Evolutionary conservation across 2,797 vertebrate species (phyloP), one percentile per base, ranked within the genome.

Genomic region (Heterohyrax brucei): DNA sequence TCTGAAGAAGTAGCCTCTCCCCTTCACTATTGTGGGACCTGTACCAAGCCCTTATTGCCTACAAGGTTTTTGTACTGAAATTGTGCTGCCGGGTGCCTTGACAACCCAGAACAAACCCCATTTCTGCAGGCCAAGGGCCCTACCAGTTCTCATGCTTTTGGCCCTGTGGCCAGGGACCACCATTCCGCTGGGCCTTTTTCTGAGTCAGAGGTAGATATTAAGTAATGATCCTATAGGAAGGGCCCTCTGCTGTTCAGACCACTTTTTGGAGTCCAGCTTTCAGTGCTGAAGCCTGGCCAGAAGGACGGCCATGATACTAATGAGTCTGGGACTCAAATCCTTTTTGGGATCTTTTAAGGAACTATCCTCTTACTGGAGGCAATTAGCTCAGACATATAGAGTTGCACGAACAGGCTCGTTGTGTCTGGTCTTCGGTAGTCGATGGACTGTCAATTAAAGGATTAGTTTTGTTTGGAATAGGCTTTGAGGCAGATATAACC

Each of bases 401-500:
- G 59, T 33, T 83, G 39, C 62, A 0, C 1, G 16, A 56, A 73
- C 8, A 68, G 83, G 82, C 91, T 46, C n/a, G 68, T 73, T 64
- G 19, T 0, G 21, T 24, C 13, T 53, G 0, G 46, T 88, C 75
- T 70, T 86, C 59, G 46, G 75, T 24, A 64, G 48, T 12, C 77
- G 82, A 66, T 44, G 28, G 50, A 21, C 24, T 75, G 68, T 62
- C 91, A 93, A 1, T 7, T 30, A 16, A 93, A 24, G 48, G 18
- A 76, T 76, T 53, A 48, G 10, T 56, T 75, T 93, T 81, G 53
- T 84, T 72, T 28, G 61, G 44, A 83, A 87, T 61, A 50, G 86
- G 75, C 72, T 75, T 39, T 18, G 5, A 19, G 0, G 0, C 9
- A 50, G 30, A 92, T 75, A 50, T 64, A 80, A 80, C 24, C 24